Evolutionary conservation across 2,797 vertebrate species (phyloP).

Genomic region (Emys orbicularis): DNA sequence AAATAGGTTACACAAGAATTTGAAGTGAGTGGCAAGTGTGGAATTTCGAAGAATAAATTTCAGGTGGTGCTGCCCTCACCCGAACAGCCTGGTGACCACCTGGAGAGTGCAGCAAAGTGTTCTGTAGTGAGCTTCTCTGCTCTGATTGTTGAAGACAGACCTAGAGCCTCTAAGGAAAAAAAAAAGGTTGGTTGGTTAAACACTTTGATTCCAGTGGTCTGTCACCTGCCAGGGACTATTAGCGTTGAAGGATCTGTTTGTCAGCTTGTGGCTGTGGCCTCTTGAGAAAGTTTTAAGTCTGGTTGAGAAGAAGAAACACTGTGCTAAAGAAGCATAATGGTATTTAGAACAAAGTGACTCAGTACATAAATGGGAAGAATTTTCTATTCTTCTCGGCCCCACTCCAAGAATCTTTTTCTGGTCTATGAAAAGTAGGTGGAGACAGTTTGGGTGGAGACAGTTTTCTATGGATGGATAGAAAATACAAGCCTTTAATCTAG

Average conservation of each 20-base stretch:
- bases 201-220: background rate
- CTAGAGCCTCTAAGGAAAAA: background rate
- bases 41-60: background rate
- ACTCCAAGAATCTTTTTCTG: conserved; percentile 3
- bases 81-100: background rate
- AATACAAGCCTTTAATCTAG: conserved; percentile 22
- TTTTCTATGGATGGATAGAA: background rate
- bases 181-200: background rate
- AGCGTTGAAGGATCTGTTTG: background rate
- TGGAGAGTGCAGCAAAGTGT: background rate
- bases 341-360: background rate
- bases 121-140: background rate
- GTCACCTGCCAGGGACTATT: background rate
- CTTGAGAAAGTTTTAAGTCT: background rate
- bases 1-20: background rate
- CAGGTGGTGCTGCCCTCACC: background rate
- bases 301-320: background rate
- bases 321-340: background rate
- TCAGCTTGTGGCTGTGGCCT: background rate
- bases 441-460: background rate
- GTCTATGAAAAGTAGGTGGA: background rate
- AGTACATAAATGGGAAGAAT: background rate
- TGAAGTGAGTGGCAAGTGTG: background rate
- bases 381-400: conserved; percentile 21
- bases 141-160: background rate